phyloP scores from a whole-genome alignment of 2,888 invertebrate species.

The Eretmocerus hayati region DNA sequence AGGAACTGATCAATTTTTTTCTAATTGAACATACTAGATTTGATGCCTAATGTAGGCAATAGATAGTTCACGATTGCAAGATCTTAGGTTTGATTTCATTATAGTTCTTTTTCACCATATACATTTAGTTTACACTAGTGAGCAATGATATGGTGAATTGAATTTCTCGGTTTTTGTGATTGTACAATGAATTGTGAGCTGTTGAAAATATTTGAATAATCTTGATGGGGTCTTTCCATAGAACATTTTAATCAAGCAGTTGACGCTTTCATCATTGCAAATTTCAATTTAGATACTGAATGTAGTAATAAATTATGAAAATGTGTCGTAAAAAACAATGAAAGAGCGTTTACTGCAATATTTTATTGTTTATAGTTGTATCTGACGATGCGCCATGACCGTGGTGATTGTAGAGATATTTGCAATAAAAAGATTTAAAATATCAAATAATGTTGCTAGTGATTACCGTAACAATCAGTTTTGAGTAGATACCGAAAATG shows the following conservation, averaged over 20 bases:
- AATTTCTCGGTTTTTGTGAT: no score
- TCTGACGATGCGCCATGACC: conserved; percentile 30
- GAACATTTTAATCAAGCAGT: no score
- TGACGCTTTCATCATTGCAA: no score
- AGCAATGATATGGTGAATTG: no score
- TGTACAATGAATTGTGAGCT: no score
- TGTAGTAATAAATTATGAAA: conserved; percentile 16
- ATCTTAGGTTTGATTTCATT: conserved; percentile 16
- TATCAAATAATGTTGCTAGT: conserved; percentile 2
- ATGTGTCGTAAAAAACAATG: conserved; percentile 8
- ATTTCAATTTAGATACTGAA: conserved; percentile 8
- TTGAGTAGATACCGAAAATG: background rate
- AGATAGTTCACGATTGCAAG: background rate
- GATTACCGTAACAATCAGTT: background rate
- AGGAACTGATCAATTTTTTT: conserved; percentile 18
- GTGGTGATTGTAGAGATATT: conserved; percentile 42
- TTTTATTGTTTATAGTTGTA: conserved; percentile 42
- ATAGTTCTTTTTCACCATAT: conserved; percentile 12
- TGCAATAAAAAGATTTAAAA: conserved; percentile 37
- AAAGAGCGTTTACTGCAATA: conserved; percentile 25
- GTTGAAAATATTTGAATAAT: no score
- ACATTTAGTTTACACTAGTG: no score
- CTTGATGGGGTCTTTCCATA: conserved; percentile 22
- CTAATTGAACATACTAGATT: conserved; percentile 6
- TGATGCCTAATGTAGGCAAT: background rate